These are phyloP conservation scores for Tetramorium parvispinum DNA, from an alignment of 1,140 invertebrate species.

Conservation along the genomic window DNA sequence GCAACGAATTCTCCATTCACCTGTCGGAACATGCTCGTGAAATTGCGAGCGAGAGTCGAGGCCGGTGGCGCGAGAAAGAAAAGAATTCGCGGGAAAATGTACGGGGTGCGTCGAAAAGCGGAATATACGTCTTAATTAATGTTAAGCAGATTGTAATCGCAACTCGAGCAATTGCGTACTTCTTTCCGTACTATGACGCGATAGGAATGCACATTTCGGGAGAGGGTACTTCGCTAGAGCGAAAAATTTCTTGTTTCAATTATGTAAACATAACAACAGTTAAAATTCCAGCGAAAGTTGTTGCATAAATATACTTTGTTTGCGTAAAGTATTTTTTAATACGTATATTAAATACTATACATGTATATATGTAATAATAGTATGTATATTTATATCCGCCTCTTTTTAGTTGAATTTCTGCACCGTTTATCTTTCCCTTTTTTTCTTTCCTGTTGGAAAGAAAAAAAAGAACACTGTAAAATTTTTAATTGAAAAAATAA, in stretches of 20 bases:
- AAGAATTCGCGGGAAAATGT: slow-evolving; percentile 28
- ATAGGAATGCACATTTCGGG: slow-evolving; percentile 16
- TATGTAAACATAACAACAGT: background rate
- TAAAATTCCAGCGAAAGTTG: background rate
- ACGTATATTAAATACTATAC: background rate
- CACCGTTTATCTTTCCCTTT: no score
- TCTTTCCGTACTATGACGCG: background rate
- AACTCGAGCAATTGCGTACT: slow-evolving; percentile 21
- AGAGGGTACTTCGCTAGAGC: background rate
- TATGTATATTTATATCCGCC: background rate
- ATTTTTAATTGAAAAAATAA: no score
- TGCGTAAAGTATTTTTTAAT: background rate
- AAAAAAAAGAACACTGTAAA: no score
- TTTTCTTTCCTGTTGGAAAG: no score
- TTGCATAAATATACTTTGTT: background rate
- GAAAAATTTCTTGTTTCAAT: background rate
- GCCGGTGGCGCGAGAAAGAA: slow-evolving; percentile 8
- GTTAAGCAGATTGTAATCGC: slow-evolving; percentile 43
- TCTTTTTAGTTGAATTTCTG: no score
- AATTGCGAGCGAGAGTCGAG: slow-evolving; percentile 5
- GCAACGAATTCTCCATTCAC: slow-evolving; percentile 50
- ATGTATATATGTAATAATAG: no score
- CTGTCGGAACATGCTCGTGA: slow-evolving; percentile 36
- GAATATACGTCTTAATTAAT: slow-evolving; percentile 49
- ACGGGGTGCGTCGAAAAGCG: slow-evolving; percentile 22